Evolutionary conservation across 2,888 invertebrate species (phyloP), one percentile per base, ranked within the genome.

Genomic region (Sialis lutaria): DNA sequence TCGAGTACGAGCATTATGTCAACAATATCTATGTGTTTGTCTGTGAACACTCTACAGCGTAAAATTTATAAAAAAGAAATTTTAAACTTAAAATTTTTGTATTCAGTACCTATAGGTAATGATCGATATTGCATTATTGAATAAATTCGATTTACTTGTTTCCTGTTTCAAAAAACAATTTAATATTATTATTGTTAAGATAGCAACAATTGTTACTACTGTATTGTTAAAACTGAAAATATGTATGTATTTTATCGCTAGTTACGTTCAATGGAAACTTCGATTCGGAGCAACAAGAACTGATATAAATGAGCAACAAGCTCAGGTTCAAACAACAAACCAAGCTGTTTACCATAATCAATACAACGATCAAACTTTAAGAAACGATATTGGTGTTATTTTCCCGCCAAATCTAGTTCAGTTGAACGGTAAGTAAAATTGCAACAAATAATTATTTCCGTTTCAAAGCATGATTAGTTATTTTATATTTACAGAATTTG

Each of bases 361-460:
- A 5, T 42, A 42, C 30, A n/a, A 42, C 30, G 22, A 22, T 13
- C 8, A 8, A 22, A 22, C 6, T 42, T 31, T 55, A 43, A 39
- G 44, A 22, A 53, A 58, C 47, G 58, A 58, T 50, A 47, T 58
- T 22, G 52, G 57, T n/a, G 42, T 56, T 35, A 47, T 57, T 42
- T 47, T 40, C 7, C 53, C 56, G n/a, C 50, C 54, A 8, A 33
- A 43, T 3, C 42, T 45, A 9, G 50, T 54, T 13, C 33, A 32
- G 5, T 48, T 52, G 9, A 48, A 46, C 22, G 40, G 54, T 55
- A 49, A 48, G 33, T 42, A 37, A 22, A 34, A 13, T n/a, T 8
- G 30, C 9, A 33, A 33, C 9, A 47, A 34, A 12, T 3, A 33
- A 8, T 4, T 32, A 42, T 8, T 8, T 5, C n/a, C 1, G 13